Conservation (phyloP, 64 coral and sea anemone genomes). For the Stylophora pistillata region DNA sequence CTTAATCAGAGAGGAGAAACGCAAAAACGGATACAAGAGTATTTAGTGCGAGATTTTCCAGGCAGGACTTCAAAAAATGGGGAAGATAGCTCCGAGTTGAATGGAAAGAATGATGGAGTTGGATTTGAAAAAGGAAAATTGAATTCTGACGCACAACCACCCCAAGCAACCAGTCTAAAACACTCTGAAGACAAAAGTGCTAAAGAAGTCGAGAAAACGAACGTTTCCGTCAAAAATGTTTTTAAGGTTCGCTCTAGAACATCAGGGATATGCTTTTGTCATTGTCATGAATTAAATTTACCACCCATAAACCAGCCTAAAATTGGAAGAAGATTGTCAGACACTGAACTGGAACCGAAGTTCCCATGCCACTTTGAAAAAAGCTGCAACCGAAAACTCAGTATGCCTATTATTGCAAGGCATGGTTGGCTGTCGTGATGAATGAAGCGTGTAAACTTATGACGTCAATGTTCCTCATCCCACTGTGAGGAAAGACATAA, state of each 20-base stretch:
- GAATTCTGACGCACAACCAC: neutral
- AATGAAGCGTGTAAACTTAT: neutral
- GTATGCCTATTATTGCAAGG: neutral
- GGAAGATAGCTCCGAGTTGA: neutral
- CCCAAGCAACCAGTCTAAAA: neutral
- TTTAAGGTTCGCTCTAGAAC: slow-evolving; percentile 3
- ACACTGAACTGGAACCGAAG: neutral
- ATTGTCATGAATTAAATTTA: neutral
- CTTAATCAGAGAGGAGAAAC: neutral
- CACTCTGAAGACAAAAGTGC: neutral
- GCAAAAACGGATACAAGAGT: neutral
- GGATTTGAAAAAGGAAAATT: neutral
- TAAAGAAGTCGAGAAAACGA: neutral
- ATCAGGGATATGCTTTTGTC: neutral
- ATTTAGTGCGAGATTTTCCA: neutral
- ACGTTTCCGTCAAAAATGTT: neutral
- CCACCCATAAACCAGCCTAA: neutral
- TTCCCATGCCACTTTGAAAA: neutral
- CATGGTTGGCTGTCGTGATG: neutral
- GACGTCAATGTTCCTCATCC: slow-evolving; percentile 1
- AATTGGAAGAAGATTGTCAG: neutral
- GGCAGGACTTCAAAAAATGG: neutral
- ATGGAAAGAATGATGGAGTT: neutral
- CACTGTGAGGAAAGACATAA: neutral
- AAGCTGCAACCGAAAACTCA: neutral